A percentile compares a stretch with the other conserved stretches of the same genome.
Conservation (phyloP, 1,140 invertebrate genomes). For the Globodera ellingtonae region DNA sequence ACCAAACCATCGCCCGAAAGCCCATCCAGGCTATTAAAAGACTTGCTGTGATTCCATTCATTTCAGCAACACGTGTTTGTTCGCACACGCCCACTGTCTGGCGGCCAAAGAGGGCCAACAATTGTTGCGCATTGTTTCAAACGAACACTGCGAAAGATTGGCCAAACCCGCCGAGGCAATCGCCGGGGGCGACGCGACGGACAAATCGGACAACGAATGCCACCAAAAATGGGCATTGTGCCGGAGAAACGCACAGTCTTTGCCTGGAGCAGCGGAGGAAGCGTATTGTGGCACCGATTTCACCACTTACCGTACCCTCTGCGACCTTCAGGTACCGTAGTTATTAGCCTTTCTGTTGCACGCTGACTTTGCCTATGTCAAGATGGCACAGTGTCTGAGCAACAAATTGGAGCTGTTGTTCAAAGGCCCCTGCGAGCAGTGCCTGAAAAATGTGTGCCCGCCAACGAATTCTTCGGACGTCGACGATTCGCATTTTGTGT, state of each 20-base stretch:
- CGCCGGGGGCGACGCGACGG: background rate
- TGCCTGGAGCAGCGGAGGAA: constrained; percentile 33
- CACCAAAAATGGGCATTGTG: constrained; percentile 2
- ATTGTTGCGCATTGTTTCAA: constrained; percentile 42
- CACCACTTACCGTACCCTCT: constrained; percentile 51
- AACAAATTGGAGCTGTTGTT: constrained; percentile 54
- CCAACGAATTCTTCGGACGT: constrained; percentile 34
- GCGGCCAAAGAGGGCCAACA: constrained; percentile 50
- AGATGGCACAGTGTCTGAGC: constrained; percentile 50
- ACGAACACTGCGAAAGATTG: constrained; percentile 40
- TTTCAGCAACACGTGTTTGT: constrained; percentile 54
- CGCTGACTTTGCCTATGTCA: constrained; percentile 33
- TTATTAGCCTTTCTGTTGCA: background rate
- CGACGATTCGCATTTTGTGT: constrained; percentile 53
- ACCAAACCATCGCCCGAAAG: background rate
- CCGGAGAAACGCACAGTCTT: background rate
- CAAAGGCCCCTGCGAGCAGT: constrained; percentile 45
- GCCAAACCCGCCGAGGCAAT: background rate
- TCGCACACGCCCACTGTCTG: constrained; percentile 55
- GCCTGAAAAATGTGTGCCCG: constrained; percentile 34
- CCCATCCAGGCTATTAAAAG: background rate
- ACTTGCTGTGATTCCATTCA: background rate
- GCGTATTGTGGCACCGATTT: constrained; percentile 59
- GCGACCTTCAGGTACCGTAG: constrained; percentile 14
- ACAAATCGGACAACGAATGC: constrained; percentile 12